phyloP scores from a whole-genome alignment of 1,140 invertebrate species.

The Leptonema lineaticorne region DNA sequence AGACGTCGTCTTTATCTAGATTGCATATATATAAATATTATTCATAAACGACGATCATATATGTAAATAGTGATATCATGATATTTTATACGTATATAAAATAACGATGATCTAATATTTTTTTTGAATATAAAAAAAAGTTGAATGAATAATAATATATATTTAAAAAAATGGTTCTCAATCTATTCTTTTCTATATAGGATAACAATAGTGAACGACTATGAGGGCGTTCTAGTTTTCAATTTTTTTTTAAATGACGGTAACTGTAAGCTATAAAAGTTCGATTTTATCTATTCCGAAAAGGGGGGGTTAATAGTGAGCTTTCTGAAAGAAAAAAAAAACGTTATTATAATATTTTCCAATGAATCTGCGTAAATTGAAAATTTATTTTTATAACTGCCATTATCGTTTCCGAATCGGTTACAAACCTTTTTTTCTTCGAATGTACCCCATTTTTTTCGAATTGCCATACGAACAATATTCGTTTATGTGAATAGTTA shows the following conservation, averaged over 20 bases:
- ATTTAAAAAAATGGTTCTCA: neutral
- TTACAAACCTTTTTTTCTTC: neutral
- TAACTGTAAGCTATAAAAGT: conserved; percentile 1
- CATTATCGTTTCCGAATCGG: neutral
- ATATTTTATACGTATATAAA: too few species aligned
- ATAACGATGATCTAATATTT: too few species aligned
- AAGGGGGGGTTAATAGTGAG: conserved; percentile 21
- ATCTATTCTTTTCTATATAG: neutral
- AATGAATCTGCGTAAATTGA: conserved; percentile 15
- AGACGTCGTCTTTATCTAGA: too few species aligned
- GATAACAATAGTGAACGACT: neutral
- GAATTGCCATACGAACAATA: neutral
- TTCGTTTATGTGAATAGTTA: neutral
- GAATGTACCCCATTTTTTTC: neutral
- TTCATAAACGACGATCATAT: too few species aligned
- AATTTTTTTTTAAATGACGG: conserved; percentile 5
- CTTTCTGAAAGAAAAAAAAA: neutral
- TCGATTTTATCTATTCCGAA: conserved; percentile 10
- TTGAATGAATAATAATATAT: too few species aligned
- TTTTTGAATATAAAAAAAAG: neutral
- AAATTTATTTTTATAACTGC: conserved; percentile 22
- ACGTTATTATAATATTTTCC: neutral
- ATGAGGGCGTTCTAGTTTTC: conserved; percentile 7
- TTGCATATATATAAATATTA: too few species aligned
- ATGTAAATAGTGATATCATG: too few species aligned